These are phyloP conservation scores for Cataglyphis altisquamis DNA, from an alignment of 2,888 invertebrate species.

Conservation along the genomic window DNA sequence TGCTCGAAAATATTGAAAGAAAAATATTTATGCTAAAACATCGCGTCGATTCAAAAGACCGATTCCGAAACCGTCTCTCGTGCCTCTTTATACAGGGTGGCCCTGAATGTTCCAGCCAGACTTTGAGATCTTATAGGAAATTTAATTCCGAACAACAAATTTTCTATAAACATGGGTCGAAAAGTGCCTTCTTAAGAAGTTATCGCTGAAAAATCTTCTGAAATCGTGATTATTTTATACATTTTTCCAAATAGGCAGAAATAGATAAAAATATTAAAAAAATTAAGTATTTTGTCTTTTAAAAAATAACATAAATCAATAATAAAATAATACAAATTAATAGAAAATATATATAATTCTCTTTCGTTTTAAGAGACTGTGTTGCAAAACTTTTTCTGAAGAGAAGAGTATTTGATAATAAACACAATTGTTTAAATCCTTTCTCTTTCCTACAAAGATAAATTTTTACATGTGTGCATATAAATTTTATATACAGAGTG, in stretches of 20 bases:
- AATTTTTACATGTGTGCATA: neutral
- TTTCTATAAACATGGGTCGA: no score
- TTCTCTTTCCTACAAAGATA: neutral
- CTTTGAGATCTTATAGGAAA: no score
- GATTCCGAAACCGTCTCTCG: neutral
- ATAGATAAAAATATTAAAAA: neutral
- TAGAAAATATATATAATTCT: neutral
- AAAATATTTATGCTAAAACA: neutral
- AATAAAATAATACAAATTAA: neutral
- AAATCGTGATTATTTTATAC: no score
- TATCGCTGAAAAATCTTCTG: no score
- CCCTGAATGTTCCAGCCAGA: no score
- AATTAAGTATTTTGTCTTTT: neutral
- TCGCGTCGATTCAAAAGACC: neutral
- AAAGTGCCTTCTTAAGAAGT: no score
- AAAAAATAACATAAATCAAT: neutral
- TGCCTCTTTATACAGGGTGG: neutral
- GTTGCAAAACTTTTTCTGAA: neutral
- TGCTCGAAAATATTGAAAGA: neutral
- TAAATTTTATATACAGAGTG: neutral
- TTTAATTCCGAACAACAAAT: no score
- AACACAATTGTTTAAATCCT: neutral
- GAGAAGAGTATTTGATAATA: neutral
- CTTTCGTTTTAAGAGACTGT: neutral
- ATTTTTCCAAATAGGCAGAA: no score